Conservation (phyloP, 2,113 vertebrate species). For the Sorex fumeus region DNA sequence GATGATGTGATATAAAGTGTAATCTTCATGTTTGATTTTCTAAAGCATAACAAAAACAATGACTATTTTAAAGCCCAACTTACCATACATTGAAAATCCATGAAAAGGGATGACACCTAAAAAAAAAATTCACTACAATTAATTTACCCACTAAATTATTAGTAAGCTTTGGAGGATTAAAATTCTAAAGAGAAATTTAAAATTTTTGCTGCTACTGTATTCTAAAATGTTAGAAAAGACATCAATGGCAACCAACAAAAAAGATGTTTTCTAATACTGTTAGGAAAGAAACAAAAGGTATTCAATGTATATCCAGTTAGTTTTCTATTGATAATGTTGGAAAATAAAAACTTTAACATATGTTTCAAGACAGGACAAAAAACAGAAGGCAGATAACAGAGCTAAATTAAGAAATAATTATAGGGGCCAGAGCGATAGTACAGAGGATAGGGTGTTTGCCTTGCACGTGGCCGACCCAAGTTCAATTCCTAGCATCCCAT, state of each 20-base stretch:
- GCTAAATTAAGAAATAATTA: conserved; percentile 30
- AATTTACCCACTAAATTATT: conserved; percentile 17
- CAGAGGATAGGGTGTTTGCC: too few relatives aligned
- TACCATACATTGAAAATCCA: conserved; percentile 99
- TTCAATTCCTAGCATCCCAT: too few relatives aligned
- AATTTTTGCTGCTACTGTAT: conserved; percentile 37
- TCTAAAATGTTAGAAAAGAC: conserved; percentile 41
- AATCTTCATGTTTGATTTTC: conserved; percentile 53
- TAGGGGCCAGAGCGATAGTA: too few relatives aligned
- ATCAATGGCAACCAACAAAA: conserved; percentile 8
- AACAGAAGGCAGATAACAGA: background rate
- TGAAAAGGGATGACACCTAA: conserved; percentile 98
- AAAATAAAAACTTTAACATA: conserved; percentile 14
- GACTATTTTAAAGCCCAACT: conserved; percentile 84
- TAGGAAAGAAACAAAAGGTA: conserved; percentile 53
- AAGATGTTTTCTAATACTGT: conserved; percentile 9
- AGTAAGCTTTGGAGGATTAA: conserved; percentile 40
- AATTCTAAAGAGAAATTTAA: background rate
- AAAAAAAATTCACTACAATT: conserved; percentile 72
- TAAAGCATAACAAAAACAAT: conserved; percentile 44
- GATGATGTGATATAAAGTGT: conserved; percentile 26
- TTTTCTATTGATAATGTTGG: conserved; percentile 25
- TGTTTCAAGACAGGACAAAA: background rate
- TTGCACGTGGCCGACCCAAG: too few relatives aligned
- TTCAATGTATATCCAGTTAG: conserved; percentile 7